A percentile compares a stretch with the other conserved stretches of the same genome.
phyloP scores from a whole-genome alignment of 2,888 invertebrate species.

The Ctena decussata region DNA sequence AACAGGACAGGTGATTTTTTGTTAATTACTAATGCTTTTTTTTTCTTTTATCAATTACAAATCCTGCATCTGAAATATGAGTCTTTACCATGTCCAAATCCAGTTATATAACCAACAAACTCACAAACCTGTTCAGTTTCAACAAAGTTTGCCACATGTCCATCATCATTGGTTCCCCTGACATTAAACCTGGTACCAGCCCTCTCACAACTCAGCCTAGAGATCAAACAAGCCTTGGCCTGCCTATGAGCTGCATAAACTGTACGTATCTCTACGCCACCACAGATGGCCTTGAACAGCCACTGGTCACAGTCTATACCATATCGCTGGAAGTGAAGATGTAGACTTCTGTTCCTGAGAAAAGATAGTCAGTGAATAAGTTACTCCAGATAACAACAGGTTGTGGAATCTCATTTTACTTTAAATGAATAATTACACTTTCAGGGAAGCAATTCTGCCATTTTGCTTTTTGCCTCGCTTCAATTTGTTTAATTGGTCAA shows the following conservation, averaged over 20 bases:
- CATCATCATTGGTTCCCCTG: constrained; percentile 99
- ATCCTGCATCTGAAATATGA: no score
- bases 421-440: no score
- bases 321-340: constrained; percentile 96
- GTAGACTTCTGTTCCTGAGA: constrained; percentile 96
- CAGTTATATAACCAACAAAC: no score
- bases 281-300: constrained; percentile 98
- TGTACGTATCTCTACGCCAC: constrained; percentile 98
- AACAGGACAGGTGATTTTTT: no score
- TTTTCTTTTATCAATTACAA: no score
- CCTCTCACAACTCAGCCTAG: constrained; percentile 98
- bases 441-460: no score
- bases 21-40: no score
- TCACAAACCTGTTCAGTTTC: constrained; percentile 99
- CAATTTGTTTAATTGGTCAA: no score
- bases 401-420: no score
- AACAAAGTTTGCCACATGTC: constrained; percentile 99
- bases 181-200: constrained; percentile 99
- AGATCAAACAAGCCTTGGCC: constrained; percentile 96
- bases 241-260: constrained; percentile 98
- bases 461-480: no score
- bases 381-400: no score
- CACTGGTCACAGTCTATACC: constrained; percentile 96
- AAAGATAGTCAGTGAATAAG: background rate
- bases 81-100: no score